phyloP scores from a whole-genome alignment of 1,140 invertebrate genomes.

The Theocolax elegans region DNA sequence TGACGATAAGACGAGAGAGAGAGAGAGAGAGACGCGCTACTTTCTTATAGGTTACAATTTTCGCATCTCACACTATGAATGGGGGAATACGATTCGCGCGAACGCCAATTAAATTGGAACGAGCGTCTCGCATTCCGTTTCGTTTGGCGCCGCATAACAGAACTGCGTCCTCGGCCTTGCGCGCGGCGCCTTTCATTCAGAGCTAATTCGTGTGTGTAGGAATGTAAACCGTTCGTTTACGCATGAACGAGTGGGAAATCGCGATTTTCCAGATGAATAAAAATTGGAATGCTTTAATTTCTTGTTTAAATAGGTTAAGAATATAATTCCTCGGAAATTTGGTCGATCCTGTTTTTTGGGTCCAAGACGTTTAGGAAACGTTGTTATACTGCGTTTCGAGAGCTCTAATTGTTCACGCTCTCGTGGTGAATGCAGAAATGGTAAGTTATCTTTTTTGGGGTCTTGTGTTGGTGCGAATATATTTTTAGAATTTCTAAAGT shows the following conservation, averaged over 20 bases:
- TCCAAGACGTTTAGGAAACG: no score
- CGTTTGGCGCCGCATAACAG: background rate
- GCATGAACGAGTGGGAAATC: background rate
- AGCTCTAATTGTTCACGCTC: no score
- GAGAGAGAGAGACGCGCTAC: constrained; percentile 4
- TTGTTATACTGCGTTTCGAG: no score
- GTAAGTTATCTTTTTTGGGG: no score
- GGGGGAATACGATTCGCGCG: background rate
- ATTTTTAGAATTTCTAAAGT: no score
- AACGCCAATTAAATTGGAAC: background rate
- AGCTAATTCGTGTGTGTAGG: background rate
- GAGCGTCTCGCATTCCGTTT: background rate
- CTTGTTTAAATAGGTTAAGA: no score
- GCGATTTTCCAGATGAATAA: background rate
- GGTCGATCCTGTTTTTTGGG: no score
- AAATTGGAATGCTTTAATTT: no score
- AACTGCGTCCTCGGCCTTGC: constrained; percentile 30
- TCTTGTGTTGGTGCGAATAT: no score
- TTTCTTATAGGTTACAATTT: background rate
- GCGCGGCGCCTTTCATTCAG: constrained; percentile 11
- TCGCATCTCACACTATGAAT: constrained; percentile 17
- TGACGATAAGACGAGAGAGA: no score
- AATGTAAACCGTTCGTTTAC: background rate
- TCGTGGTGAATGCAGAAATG: no score
- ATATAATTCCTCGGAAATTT: no score